Evolutionary conservation across 2,113 vertebrate genomes (phyloP).

Genomic region (Menura novaehollandiae): DNA sequence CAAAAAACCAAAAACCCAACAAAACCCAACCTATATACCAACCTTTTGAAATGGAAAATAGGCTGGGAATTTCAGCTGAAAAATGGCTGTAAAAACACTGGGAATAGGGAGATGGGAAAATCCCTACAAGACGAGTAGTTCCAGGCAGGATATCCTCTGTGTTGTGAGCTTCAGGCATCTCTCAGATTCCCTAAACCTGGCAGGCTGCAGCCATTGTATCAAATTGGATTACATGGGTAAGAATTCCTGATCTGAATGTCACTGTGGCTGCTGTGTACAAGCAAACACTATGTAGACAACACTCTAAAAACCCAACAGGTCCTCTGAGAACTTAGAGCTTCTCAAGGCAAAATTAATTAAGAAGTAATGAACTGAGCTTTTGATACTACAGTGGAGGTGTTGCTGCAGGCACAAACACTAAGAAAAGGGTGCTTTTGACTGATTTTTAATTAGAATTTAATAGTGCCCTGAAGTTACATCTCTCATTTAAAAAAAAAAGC

Average conservation of each 20-base stretch:
- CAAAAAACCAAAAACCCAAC: rapidly evolving
- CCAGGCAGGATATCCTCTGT: not conserved
- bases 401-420: slow-evolving; percentile 52
- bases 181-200: not conserved
- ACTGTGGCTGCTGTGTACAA: not conserved
- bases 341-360: slow-evolving; percentile 67
- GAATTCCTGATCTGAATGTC: slow-evolving; percentile 1
- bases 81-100: not conserved
- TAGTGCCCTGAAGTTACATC: slow-evolving; percentile 55
- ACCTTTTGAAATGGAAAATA: too few relatives aligned
- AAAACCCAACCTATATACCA: not conserved
- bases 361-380: slow-evolving; percentile 56
- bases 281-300: not conserved
- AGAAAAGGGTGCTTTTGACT: slow-evolving; percentile 29
- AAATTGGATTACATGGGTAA: slow-evolving; percentile 41
- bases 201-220: not conserved
- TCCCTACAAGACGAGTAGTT: not conserved
- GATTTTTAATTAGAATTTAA: slow-evolving; percentile 69
- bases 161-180: not conserved
- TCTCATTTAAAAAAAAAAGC: not conserved
- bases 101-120: not conserved
- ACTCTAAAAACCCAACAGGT: slow-evolving; percentile 22
- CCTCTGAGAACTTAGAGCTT: slow-evolving; percentile 37
- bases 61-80: too few relatives aligned
- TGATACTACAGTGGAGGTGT: slow-evolving; percentile 11